These are phyloP conservation scores for Aldabrachelys gigantea DNA, from an alignment of 2,113 vertebrate species.

Conservation along the genomic window DNA sequence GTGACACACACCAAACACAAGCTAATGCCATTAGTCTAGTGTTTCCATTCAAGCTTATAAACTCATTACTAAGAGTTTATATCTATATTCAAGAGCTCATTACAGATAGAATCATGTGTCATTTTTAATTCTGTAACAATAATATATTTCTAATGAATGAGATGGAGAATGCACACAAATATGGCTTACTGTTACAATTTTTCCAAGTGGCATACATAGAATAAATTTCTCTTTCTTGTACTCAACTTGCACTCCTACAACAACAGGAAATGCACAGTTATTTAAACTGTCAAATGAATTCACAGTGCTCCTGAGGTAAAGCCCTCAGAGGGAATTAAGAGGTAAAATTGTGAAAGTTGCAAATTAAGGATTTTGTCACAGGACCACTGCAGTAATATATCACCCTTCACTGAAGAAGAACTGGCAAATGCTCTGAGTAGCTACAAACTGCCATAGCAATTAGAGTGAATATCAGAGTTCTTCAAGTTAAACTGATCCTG, in stretches of 20 bases:
- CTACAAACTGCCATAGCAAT: fast-evolving
- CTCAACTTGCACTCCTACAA: background rate
- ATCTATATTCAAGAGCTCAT: fast-evolving
- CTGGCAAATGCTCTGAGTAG: background rate
- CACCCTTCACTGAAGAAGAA: background rate
- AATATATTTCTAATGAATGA: background rate
- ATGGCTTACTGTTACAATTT: background rate
- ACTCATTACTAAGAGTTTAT: background rate
- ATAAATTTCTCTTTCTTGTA: background rate
- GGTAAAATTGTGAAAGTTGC: background rate
- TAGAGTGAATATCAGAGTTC: fast-evolving
- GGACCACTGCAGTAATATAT: background rate
- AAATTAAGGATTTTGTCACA: background rate
- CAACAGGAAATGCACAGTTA: background rate
- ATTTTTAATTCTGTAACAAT: background rate
- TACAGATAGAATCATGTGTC: background rate
- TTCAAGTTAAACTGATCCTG: fast-evolving
- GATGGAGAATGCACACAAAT: background rate
- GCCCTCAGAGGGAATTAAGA: background rate
- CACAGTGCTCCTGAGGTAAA: background rate
- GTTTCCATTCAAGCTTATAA: background rate
- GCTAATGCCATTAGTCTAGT: background rate
- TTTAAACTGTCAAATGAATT: conserved; percentile 4
- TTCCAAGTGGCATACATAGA: background rate
- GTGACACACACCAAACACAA: background rate